phyloP scores from a whole-genome alignment of 2,113 vertebrate genomes.

The Regulus satrapa region DNA sequence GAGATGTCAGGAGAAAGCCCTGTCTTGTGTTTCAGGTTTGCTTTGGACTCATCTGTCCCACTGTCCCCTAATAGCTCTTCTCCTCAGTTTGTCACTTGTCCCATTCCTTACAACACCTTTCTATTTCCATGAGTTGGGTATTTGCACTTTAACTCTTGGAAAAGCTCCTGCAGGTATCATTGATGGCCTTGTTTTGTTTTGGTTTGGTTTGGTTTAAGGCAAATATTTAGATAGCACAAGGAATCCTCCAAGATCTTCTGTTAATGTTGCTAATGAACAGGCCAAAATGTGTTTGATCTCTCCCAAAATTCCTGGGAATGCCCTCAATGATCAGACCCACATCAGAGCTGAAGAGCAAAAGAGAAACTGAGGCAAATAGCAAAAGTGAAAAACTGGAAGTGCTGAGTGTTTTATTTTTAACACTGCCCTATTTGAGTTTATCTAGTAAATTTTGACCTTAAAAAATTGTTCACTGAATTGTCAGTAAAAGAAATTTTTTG shows the following conservation, averaged over 20 bases:
- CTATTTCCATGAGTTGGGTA: background rate
- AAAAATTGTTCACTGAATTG: background rate
- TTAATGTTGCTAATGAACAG: background rate
- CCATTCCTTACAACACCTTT: background rate
- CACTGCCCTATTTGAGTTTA: background rate
- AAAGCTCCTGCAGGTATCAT: background rate
- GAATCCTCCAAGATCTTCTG: background rate
- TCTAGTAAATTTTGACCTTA: background rate
- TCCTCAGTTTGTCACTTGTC: background rate
- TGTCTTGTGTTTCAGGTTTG: too few relatives aligned
- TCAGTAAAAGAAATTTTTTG: background rate
- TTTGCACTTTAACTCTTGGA: background rate
- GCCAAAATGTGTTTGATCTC: background rate
- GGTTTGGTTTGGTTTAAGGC: too few relatives aligned
- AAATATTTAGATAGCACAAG: background rate
- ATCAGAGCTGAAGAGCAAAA: background rate
- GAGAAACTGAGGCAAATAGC: background rate
- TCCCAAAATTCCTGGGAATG: background rate
- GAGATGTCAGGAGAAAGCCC: too few relatives aligned
- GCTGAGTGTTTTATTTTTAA: background rate
- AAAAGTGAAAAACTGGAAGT: accelerated
- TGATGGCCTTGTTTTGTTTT: too few relatives aligned
- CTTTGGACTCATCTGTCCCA: background rate
- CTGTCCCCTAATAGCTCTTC: background rate
- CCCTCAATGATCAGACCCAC: background rate